A percentile compares a stretch with the other conserved stretches of the same genome.
phyloP scores from a whole-genome alignment of 2,888 invertebrate species.

The Malthinus seriepunctatus region DNA sequence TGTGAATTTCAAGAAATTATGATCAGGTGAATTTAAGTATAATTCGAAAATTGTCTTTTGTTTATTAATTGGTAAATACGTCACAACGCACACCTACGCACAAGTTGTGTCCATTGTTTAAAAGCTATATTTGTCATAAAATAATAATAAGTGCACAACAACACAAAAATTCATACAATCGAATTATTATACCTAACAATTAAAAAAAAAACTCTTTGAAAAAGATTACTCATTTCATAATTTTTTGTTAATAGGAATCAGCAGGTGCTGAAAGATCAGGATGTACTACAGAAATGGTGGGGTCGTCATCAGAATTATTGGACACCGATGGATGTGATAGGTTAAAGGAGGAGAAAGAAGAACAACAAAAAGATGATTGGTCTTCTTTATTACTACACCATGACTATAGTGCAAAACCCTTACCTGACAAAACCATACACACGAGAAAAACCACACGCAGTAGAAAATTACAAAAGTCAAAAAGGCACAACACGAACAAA shows the following conservation, averaged over 20 bases:
- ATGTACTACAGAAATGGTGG: slow-evolving; percentile 78
- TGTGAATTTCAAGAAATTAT: slow-evolving; percentile 30
- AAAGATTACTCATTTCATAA: too few species aligned
- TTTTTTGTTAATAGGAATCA: slow-evolving; percentile 49
- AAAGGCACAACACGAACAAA: slow-evolving; percentile 4
- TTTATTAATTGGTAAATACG: neutral
- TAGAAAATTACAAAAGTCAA: slow-evolving; percentile 5
- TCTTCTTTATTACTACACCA: slow-evolving; percentile 49
- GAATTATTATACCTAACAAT: neutral
- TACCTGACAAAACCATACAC: neutral
- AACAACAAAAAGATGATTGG: slow-evolving; percentile 44
- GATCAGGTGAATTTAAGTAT: slow-evolving; percentile 32
- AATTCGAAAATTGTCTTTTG: slow-evolving; percentile 12
- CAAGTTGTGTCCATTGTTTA: slow-evolving; percentile 1
- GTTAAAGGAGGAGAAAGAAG: slow-evolving; percentile 45
- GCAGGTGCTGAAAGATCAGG: slow-evolving; percentile 54
- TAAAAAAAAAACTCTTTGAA: neutral
- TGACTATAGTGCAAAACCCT: slow-evolving; percentile 47
- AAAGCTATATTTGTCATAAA: neutral
- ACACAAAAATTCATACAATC: neutral
- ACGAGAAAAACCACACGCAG: neutral
- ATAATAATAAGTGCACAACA: neutral
- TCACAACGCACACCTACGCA: slow-evolving; percentile 1
- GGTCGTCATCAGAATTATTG: slow-evolving; percentile 82
- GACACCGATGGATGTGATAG: slow-evolving; percentile 73